These are phyloP conservation scores for Cheilosia grossa DNA, from an alignment of 2,888 invertebrate genomes.

Conservation along the genomic window DNA sequence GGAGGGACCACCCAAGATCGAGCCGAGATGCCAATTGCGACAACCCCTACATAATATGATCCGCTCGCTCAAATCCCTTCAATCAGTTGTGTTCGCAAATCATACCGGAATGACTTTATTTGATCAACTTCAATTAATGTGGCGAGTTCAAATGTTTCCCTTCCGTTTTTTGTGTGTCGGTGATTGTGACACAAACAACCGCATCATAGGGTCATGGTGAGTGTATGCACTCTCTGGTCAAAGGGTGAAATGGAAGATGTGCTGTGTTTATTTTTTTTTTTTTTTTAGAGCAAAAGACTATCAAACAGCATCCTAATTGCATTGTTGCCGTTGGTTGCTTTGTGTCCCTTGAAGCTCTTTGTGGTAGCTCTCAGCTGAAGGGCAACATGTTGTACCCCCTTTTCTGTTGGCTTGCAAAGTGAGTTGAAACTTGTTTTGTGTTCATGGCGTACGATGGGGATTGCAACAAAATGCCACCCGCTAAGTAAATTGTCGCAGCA, in stretches of 20 bases:
- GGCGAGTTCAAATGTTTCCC: constrained; percentile 24
- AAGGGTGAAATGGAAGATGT: constrained; percentile 44
- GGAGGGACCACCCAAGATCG: constrained; percentile 57
- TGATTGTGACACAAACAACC: constrained; percentile 45
- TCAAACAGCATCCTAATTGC: constrained; percentile 41
- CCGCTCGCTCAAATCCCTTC: constrained; percentile 48
- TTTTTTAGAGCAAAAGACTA: background rate
- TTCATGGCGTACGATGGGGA: constrained; percentile 1
- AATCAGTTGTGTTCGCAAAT: constrained; percentile 73
- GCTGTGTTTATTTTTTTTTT: constrained; percentile 6
- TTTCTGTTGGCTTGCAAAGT: constrained; percentile 43
- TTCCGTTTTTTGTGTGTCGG: constrained; percentile 23
- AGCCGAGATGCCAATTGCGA: constrained; percentile 3
- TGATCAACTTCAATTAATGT: constrained; percentile 72
- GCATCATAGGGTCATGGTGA: constrained; percentile 34
- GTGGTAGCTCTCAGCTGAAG: constrained; percentile 9
- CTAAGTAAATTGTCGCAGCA: constrained; percentile 61
- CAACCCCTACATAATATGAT: constrained; percentile 32
- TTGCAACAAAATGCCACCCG: constrained; percentile 66
- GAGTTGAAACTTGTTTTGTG: constrained; percentile 16
- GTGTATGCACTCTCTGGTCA: constrained; percentile 45
- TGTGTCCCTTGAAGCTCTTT: constrained; percentile 12
- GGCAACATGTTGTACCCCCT: constrained; percentile 59
- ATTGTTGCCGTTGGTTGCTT: constrained; percentile 11
- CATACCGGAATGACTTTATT: constrained; percentile 70